Conservation (phyloP, 2,888 invertebrate genomes). For the Drosophila suboccidentalis region DNA sequence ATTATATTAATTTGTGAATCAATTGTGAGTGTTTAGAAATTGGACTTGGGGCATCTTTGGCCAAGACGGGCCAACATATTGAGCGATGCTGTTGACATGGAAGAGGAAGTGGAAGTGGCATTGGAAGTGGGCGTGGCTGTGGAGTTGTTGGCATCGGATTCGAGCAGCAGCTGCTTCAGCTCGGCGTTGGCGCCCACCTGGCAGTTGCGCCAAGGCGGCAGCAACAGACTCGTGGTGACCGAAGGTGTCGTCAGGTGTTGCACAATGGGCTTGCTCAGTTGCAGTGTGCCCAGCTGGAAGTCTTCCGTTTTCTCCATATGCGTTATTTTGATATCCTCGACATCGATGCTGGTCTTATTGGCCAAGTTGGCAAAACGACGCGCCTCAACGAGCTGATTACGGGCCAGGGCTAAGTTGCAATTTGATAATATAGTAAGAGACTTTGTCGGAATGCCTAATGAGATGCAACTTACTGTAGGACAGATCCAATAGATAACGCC, state of each 20-base stretch:
- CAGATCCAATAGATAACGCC: slow-evolving; percentile 24
- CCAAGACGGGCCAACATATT: not conserved
- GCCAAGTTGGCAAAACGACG: slow-evolving; percentile 35
- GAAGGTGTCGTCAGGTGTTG: slow-evolving; percentile 24
- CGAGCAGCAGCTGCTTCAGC: slow-evolving; percentile 19
- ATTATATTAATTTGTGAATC: not conserved
- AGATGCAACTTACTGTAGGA: slow-evolving; percentile 30
- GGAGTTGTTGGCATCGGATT: not conserved
- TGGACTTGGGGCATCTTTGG: not conserved
- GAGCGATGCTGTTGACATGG: not conserved
- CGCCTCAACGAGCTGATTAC: slow-evolving; percentile 29
- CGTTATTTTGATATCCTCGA: slow-evolving; percentile 25
- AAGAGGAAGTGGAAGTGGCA: too few relatives aligned
- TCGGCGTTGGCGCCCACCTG: slow-evolving; percentile 42
- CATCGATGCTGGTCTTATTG: slow-evolving; percentile 26
- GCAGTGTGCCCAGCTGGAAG: not conserved
- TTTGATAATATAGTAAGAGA: not conserved
- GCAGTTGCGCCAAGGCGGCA: slow-evolving; percentile 50
- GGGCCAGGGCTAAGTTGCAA: slow-evolving; percentile 20
- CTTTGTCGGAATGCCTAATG: not conserved
- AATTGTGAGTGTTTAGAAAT: not conserved
- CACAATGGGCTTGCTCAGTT: slow-evolving; percentile 19
- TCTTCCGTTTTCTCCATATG: slow-evolving; percentile 28
- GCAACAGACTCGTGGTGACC: slow-evolving; percentile 18
- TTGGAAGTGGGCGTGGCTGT: too few relatives aligned